phyloP scores from a whole-genome alignment of 2,888 invertebrate species.

The Schrankia costaestrigalis region DNA sequence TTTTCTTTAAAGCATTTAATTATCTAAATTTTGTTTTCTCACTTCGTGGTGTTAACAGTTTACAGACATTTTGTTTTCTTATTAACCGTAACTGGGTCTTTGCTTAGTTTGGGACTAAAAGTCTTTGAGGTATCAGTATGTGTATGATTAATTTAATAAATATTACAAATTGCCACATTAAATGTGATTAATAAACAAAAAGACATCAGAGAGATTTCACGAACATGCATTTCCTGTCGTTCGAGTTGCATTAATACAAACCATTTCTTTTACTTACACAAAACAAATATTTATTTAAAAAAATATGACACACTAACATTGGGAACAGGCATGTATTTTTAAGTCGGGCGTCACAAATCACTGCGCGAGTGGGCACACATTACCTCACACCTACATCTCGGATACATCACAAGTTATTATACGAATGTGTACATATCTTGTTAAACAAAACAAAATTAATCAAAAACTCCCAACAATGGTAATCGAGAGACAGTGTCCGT shows the following conservation, averaged over 20 bases:
- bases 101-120: too few relatives aligned
- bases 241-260: constrained; percentile 21
- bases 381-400: constrained; percentile 25
- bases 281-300: constrained; percentile 15
- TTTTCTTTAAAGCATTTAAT: too few relatives aligned
- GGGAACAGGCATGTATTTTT: constrained; percentile 11
- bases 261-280: constrained; percentile 14
- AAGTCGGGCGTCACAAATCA: constrained; percentile 27
- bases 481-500: constrained; percentile 45
- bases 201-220: constrained; percentile 23
- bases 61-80: too few relatives aligned
- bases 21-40: too few relatives aligned
- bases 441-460: constrained; percentile 49
- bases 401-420: constrained; percentile 25
- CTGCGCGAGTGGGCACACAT: constrained; percentile 14
- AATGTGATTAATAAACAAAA: constrained; percentile 17
- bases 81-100: too few relatives aligned
- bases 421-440: constrained; percentile 29
- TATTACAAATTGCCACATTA: too few relatives aligned
- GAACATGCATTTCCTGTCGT: constrained; percentile 25
- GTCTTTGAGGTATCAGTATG: too few relatives aligned
- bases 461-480: constrained; percentile 43
- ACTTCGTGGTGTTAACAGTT: too few relatives aligned
- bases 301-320: constrained; percentile 18
- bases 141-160: too few relatives aligned